Conservation (phyloP, 1,140 invertebrate genomes). For the Leguminivora glycinivorella region DNA sequence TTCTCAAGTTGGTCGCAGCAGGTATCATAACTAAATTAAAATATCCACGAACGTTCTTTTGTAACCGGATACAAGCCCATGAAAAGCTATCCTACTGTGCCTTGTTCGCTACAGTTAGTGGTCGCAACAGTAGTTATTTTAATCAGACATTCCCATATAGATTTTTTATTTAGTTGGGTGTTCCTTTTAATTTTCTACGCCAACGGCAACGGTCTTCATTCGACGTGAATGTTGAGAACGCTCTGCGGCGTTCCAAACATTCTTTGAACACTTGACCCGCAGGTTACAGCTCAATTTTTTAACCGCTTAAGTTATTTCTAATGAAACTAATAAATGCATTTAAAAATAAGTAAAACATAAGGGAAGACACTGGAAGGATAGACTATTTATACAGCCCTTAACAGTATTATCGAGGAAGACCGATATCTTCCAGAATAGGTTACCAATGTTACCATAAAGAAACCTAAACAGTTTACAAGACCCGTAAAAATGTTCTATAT, state of each 20-base stretch:
- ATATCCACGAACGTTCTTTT: background rate
- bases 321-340: too few species aligned
- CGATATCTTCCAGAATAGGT: too few species aligned
- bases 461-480: too few species aligned
- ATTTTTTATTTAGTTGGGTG: constrained; percentile 48
- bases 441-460: too few species aligned
- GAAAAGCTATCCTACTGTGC: background rate
- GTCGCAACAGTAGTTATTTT: constrained; percentile 61
- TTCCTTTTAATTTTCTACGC: constrained; percentile 54
- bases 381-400: too few species aligned
- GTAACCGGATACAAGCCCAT: background rate
- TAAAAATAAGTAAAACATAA: too few species aligned
- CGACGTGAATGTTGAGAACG: background rate
- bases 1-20: too few species aligned
- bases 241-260: background rate
- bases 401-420: too few species aligned
- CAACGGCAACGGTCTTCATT: constrained; percentile 18
- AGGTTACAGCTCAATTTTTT: background rate
- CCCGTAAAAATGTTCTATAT: too few species aligned
- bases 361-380: too few species aligned
- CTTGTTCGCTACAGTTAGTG: background rate
- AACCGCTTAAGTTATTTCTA: too few species aligned
- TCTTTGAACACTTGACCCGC: background rate
- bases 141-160: constrained; percentile 68
- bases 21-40: background rate